Conservation (phyloP, 2,113 vertebrate species). For the Sceloporus tristichus region DNA sequence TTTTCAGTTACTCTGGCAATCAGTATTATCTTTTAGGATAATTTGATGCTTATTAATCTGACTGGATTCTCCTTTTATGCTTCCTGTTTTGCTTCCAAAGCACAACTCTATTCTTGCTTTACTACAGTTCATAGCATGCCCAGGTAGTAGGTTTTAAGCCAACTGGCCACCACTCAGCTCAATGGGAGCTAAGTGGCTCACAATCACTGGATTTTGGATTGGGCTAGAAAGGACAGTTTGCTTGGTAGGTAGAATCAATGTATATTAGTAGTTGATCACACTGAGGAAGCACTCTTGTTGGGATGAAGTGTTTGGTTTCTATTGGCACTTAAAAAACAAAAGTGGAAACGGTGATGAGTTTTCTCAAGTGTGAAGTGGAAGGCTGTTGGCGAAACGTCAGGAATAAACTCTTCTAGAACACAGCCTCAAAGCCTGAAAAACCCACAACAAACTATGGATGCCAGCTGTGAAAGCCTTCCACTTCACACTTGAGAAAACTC, state of each 20-base stretch:
- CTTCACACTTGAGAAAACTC: neutral
- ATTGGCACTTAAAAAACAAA: constrained; percentile 7
- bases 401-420: too few species aligned
- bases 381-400: too few species aligned
- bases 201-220: constrained; percentile 4
- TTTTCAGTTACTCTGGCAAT: constrained; percentile 15
- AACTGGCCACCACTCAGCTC: neutral
- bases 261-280: neutral
- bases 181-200: neutral
- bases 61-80: neutral
- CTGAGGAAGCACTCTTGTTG: constrained; percentile 13
- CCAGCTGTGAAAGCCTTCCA: too few species aligned
- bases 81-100: neutral
- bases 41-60: neutral
- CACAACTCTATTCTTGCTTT: neutral
- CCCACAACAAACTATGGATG: too few species aligned
- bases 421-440: too few species aligned
- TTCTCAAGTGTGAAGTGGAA: neutral
- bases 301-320: neutral
- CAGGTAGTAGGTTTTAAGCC: constrained; percentile 1
- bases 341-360: neutral
- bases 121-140: neutral
- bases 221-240: neutral
- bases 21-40: neutral
- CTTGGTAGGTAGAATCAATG: constrained; percentile 7